These are phyloP conservation scores for Apistogramma diplotaenia DNA, from an alignment of 2,113 vertebrate genomes.

Conservation along the genomic window DNA sequence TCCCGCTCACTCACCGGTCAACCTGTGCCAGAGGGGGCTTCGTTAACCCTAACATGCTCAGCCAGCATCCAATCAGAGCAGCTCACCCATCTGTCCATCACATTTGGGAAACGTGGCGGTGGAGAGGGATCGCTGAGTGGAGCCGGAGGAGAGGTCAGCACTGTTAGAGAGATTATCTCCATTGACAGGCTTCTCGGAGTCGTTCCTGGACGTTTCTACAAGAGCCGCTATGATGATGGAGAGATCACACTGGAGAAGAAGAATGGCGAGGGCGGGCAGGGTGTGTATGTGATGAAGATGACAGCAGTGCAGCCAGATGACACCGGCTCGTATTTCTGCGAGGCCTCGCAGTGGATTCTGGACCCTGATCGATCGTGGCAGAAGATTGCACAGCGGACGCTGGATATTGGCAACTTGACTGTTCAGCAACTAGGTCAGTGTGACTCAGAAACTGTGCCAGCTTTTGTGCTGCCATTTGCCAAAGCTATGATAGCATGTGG, in stretches of 20 bases:
- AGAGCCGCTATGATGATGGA: slow-evolving; percentile 69
- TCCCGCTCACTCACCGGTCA: slow-evolving; percentile 70
- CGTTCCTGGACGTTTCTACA: slow-evolving; percentile 68
- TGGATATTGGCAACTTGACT: slow-evolving; percentile 82
- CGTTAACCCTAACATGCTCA: slow-evolving; percentile 80
- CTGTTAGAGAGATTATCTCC: slow-evolving; percentile 78
- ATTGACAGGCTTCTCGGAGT: slow-evolving; percentile 77
- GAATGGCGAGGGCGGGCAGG: slow-evolving; percentile 65
- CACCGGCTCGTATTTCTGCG: slow-evolving; percentile 84
- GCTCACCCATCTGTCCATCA: slow-evolving; percentile 86
- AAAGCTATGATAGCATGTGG: not conserved
- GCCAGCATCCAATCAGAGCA: slow-evolving; percentile 75
- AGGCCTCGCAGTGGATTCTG: slow-evolving; percentile 83
- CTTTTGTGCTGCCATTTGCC: not conserved
- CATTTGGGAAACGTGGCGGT: slow-evolving; percentile 74
- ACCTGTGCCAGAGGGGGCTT: slow-evolving; percentile 78
- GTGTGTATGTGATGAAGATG: slow-evolving; percentile 81
- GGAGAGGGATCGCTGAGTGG: slow-evolving; percentile 13
- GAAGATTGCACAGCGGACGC: slow-evolving; percentile 82
- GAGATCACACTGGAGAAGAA: slow-evolving; percentile 82
- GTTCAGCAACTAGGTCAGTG: slow-evolving; percentile 82
- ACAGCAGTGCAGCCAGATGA: slow-evolving; percentile 75
- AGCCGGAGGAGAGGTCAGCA: slow-evolving; percentile 61
- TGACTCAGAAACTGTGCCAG: not conserved
- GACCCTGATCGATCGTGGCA: slow-evolving; percentile 84